Conservation (phyloP, 2,113 vertebrate species). For the Rissa tridactyla region DNA sequence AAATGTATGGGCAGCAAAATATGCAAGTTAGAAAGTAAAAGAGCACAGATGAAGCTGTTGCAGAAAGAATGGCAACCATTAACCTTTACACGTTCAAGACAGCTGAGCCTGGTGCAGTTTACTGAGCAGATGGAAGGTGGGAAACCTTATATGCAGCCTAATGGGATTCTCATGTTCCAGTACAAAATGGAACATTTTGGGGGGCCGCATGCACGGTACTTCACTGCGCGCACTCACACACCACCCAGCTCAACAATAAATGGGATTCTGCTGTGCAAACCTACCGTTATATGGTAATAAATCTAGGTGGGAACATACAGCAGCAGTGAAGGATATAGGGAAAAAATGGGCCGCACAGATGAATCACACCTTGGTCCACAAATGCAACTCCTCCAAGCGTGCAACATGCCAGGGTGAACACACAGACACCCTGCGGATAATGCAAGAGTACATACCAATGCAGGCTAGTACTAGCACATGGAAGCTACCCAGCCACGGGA, state of each 20-base stretch:
- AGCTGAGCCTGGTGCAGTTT: not conserved
- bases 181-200: not conserved
- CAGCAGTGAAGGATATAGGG: not conserved
- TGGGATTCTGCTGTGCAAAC: not conserved
- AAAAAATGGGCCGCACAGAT: not conserved
- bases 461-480: not conserved
- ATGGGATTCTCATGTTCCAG: not conserved
- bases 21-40: not conserved
- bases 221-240: not conserved
- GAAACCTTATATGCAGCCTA: not conserved
- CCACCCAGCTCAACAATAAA: not conserved
- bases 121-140: conserved; percentile 1
- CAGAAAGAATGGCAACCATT: not conserved
- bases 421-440: accelerated
- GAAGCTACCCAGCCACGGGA: not conserved
- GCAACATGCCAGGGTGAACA: not conserved
- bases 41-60: not conserved
- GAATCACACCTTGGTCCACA: not conserved
- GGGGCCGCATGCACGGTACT: not conserved
- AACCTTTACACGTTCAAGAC: not conserved
- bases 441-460: not conserved
- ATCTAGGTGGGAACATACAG: not conserved
- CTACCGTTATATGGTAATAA: not conserved
- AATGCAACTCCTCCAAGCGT: not conserved
- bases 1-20: not conserved